Evolutionary conservation across 2,113 vertebrate genomes (phyloP).

Genomic region (Turdus rufiventris): DNA sequence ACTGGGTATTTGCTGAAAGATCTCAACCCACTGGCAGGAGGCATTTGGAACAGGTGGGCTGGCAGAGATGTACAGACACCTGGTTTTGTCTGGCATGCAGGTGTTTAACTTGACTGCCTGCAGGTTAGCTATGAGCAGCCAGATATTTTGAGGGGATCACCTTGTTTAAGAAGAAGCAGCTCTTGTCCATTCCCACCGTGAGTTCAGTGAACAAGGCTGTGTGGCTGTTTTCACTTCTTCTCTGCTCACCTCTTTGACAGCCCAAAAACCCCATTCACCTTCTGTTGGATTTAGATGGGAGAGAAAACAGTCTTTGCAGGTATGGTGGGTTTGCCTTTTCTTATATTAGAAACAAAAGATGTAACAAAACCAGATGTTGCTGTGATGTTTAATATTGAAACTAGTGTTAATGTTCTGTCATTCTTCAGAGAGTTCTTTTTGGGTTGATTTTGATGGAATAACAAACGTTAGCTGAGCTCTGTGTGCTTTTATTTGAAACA

Average conservation of each 20-base stretch:
- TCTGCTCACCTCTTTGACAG: neutral
- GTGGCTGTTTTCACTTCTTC: neutral
- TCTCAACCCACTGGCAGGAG: neutral
- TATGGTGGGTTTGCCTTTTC: neutral
- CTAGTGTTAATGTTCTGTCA: neutral
- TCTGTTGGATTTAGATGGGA: neutral
- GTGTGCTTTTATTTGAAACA: neutral
- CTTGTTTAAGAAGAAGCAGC: neutral
- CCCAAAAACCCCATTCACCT: neutral
- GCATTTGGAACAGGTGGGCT: neutral
- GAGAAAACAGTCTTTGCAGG: neutral
- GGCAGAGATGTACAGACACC: neutral
- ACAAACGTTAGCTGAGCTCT: neutral
- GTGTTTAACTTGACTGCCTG: slow-evolving; percentile 13
- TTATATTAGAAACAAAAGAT: neutral
- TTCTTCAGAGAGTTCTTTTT: neutral
- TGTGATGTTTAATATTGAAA: neutral
- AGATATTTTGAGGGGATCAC: neutral
- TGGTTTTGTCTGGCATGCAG: slow-evolving; percentile 14
- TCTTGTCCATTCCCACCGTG: neutral
- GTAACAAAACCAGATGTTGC: neutral
- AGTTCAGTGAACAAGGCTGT: neutral
- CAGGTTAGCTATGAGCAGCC: neutral
- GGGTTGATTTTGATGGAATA: neutral
- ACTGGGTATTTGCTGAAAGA: neutral